Percentiles rank a stretch among this genome's conserved stretches.
These are phyloP conservation scores for Drosophila anomalata DNA, from an alignment of 2,888 invertebrate genomes.

Conservation along the genomic window DNA sequence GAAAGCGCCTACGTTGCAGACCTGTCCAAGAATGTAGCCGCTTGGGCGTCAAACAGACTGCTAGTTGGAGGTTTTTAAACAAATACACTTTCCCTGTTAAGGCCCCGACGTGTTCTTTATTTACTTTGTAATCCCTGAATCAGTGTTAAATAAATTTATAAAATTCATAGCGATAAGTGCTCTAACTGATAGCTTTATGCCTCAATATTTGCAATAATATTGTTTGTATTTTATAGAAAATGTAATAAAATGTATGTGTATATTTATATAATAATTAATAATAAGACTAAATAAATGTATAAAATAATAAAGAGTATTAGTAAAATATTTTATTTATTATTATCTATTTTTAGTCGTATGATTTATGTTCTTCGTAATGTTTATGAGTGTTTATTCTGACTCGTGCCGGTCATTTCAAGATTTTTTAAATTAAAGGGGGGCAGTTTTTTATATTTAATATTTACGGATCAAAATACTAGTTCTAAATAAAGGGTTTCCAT, in stretches of 20 bases:
- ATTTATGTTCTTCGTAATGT: constrained; percentile 49
- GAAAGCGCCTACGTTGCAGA: constrained; percentile 24
- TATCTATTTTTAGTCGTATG: constrained; percentile 20
- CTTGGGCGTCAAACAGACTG: constrained; percentile 64
- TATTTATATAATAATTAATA: too few relatives aligned
- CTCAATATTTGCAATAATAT: too few relatives aligned
- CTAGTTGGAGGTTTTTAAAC: constrained; percentile 15
- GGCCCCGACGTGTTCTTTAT: background rate
- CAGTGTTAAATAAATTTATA: background rate
- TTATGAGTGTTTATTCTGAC: constrained; percentile 4
- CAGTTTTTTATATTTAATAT: background rate
- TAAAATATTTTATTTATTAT: background rate
- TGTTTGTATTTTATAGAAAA: too few relatives aligned
- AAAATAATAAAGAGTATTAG: background rate
- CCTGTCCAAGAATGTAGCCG: background rate
- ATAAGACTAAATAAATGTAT: too few relatives aligned
- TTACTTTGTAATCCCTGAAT: background rate
- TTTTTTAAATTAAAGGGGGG: constrained; percentile 9
- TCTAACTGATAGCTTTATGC: too few relatives aligned
- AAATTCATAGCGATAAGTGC: background rate
- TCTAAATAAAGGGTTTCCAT: background rate
- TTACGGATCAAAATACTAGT: too few relatives aligned
- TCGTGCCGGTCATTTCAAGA: constrained; percentile 4
- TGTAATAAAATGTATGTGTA: too few relatives aligned
- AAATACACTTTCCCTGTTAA: constrained; percentile 17